Conservation (phyloP, 2,888 invertebrate genomes). For the Andrena dorsata region DNA sequence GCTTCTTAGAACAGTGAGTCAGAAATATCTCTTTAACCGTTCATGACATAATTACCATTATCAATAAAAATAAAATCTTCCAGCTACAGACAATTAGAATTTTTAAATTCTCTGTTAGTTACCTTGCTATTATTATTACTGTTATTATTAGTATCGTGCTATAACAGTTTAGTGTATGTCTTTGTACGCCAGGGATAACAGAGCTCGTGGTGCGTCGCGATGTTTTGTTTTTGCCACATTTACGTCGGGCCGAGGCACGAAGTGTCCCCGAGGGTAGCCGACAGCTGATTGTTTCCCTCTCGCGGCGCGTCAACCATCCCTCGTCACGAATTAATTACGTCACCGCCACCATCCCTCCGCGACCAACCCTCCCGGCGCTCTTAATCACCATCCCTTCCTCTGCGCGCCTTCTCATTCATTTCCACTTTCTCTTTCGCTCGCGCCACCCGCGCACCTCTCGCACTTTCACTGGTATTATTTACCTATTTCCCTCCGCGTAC, state of each 20-base stretch:
- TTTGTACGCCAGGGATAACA: background rate
- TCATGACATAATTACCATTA: background rate
- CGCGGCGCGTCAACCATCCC: constrained; percentile 62
- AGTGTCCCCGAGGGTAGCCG: constrained; percentile 71
- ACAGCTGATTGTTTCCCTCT: constrained; percentile 78
- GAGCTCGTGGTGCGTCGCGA: background rate
- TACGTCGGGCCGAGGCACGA: constrained; percentile 51
- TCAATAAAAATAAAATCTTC: too few species aligned
- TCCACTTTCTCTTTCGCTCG: constrained; percentile 61
- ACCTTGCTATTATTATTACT: background rate
- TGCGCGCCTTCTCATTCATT: constrained; percentile 62
- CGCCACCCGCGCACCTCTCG: constrained; percentile 1
- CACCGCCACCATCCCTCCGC: constrained; percentile 64
- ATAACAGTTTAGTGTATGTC: constrained; percentile 1
- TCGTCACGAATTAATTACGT: constrained; percentile 78
- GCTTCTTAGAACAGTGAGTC: constrained; percentile 1
- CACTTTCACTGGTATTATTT: constrained; percentile 29
- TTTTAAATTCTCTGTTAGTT: too few species aligned
- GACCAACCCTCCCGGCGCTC: constrained; percentile 62
- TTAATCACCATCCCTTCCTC: constrained; percentile 68
- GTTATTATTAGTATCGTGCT: background rate
- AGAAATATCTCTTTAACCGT: background rate
- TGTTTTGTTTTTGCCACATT: constrained; percentile 29
- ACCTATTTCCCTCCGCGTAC: constrained; percentile 21
- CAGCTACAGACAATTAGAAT: too few species aligned